These are phyloP conservation scores for Chaetodon trifascialis DNA, from an alignment of 2,113 vertebrate species.

Conservation along the genomic window DNA sequence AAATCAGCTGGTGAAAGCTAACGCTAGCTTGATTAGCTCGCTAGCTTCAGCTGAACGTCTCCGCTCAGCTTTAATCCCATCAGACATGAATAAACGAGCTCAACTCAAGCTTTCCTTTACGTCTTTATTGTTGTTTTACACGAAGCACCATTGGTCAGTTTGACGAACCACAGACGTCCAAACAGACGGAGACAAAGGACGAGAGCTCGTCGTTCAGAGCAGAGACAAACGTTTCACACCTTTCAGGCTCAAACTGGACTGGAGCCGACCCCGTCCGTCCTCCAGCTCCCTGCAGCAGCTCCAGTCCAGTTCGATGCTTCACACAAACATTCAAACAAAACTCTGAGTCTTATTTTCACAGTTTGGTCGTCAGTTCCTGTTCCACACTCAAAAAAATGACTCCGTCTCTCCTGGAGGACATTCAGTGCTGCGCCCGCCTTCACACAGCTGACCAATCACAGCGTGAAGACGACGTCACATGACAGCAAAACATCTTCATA, in stretches of 20 bases:
- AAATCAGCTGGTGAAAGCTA: no score
- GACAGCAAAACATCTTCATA: background rate
- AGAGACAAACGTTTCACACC: background rate
- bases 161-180: background rate
- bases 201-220: background rate
- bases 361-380: background rate
- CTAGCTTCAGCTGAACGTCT: no score
- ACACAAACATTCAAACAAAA: background rate
- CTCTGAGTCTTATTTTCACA: background rate
- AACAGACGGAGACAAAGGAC: background rate
- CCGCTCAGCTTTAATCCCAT: background rate
- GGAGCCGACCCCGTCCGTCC: no score
- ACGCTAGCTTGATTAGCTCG: no score
- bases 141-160: slow-evolving; percentile 26
- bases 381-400: no score
- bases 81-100: background rate
- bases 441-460: no score
- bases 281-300: background rate
- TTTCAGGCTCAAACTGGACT: slow-evolving; percentile 15
- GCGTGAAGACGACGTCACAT: no score
- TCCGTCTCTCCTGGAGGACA: no score
- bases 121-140: slow-evolving; percentile 27
- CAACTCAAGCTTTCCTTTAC: background rate
- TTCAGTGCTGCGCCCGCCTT: no score
- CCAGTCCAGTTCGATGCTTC: background rate